Percentiles rank a stretch among this genome's conserved stretches.
These are phyloP conservation scores for Lymantria monacha DNA, from an alignment of 2,888 invertebrate genomes.

Conservation along the genomic window DNA sequence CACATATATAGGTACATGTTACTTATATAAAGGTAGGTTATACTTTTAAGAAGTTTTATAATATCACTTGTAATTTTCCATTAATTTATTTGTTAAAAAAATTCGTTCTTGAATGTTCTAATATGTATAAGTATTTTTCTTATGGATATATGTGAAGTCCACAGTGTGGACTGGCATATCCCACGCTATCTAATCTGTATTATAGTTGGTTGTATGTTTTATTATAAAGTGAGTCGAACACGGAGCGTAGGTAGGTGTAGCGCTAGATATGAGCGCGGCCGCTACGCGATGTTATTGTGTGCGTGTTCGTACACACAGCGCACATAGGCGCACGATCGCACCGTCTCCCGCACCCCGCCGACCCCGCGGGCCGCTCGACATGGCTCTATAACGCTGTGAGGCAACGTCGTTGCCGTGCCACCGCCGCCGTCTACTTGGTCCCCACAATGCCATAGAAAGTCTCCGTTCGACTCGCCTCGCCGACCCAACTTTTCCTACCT, in stretches of 20 bases:
- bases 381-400: conserved; percentile 67
- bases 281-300: conserved; percentile 74
- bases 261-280: conserved; percentile 69
- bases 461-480: conserved; percentile 72
- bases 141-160: conserved; percentile 40
- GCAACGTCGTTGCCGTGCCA: conserved; percentile 77
- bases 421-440: conserved; percentile 75
- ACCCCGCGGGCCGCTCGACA: conserved; percentile 54
- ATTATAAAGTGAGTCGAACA: conserved; percentile 41
- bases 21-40: neutral
- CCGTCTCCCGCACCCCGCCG: conserved; percentile 32
- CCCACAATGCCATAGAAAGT: conserved; percentile 82
- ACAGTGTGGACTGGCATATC: conserved; percentile 54
- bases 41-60: neutral
- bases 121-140: neutral
- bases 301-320: conserved; percentile 45
- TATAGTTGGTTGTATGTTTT: conserved; percentile 63
- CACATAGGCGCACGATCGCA: conserved; percentile 41
- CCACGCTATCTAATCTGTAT: conserved; percentile 66
- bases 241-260: conserved; percentile 65
- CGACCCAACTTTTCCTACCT: conserved; percentile 77
- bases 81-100: neutral
- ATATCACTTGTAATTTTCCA: too few species aligned
- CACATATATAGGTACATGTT: neutral
- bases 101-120: neutral